Evolutionary conservation across 2,797 vertebrate genomes (phyloP).

Genomic region (Semaprochilodus insignis): DNA sequence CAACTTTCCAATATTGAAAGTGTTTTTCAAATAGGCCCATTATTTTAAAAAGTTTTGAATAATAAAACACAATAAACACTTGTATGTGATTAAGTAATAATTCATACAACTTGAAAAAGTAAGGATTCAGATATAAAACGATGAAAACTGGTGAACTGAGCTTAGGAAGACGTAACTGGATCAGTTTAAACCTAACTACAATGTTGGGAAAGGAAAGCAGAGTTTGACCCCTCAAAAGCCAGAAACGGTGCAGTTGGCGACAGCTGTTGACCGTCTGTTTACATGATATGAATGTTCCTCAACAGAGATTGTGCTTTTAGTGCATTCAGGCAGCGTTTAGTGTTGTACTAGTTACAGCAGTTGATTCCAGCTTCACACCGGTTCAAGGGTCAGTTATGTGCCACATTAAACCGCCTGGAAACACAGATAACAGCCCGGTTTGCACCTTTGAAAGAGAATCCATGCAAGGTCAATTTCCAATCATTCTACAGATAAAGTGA

Average conservation of each 20-base stretch:
- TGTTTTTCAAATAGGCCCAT: too few species aligned
- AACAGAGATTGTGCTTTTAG: background rate
- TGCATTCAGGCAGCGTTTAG: background rate
- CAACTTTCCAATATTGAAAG: too few species aligned
- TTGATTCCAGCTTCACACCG: background rate
- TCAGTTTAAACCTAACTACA: background rate
- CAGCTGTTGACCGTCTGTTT: background rate
- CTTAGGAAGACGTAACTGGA: background rate
- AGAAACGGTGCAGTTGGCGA: background rate
- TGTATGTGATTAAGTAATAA: too few species aligned
- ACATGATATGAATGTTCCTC: background rate
- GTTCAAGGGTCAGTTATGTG: background rate
- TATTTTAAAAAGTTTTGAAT: too few species aligned
- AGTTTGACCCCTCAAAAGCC: background rate
- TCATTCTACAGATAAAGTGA: background rate
- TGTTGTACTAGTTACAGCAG: background rate
- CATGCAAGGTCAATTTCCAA: background rate
- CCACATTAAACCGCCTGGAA: background rate
- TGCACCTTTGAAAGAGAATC: background rate
- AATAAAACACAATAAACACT: too few species aligned
- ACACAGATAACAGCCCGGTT: background rate
- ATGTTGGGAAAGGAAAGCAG: background rate
- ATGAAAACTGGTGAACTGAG: background rate
- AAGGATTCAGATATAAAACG: background rate
- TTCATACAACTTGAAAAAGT: background rate